Evolutionary conservation across 2,113 vertebrate genomes (phyloP).

Genomic region (Pandion haliaetus): DNA sequence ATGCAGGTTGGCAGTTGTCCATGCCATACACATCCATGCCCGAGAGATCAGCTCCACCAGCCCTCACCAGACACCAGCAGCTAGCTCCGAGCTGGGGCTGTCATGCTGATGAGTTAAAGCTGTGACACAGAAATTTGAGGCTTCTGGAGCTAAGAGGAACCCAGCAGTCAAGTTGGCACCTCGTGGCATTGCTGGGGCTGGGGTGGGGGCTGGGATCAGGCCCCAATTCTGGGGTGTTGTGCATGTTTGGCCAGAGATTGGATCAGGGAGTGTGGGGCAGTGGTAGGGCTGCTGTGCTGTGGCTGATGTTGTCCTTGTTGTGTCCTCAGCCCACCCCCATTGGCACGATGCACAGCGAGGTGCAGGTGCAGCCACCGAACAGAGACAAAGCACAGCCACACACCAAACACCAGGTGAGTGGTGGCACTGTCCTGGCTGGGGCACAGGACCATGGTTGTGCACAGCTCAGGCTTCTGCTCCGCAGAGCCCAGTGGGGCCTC

Average conservation of each 20-base stretch:
- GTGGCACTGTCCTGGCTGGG: fast-evolving
- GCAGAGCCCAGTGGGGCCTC: not conserved
- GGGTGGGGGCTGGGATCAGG: not conserved
- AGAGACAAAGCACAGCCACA: conserved; percentile 92
- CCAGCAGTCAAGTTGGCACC: not conserved
- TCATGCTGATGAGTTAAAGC: fast-evolving
- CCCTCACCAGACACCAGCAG: not conserved
- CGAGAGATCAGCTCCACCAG: not conserved
- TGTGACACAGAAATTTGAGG: not conserved
- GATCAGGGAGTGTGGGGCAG: fast-evolving
- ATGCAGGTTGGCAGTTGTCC: fast-evolving
- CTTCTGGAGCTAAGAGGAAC: not conserved
- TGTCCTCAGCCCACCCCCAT: conserved; percentile 88
- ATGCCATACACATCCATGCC: fast-evolving
- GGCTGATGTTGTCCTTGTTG: not conserved
- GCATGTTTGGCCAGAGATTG: not conserved
- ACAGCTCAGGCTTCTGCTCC: not conserved
- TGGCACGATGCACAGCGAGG: conserved; percentile 90
- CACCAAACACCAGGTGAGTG: conserved; percentile 93
- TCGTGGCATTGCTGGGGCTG: fast-evolving
- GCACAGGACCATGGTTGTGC: fast-evolving
- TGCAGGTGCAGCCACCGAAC: conserved; percentile 83
- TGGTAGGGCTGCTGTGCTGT: not conserved
- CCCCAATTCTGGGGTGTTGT: fast-evolving
- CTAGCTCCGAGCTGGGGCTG: not conserved